A percentile compares a stretch with the other conserved stretches of the same genome.
Evolutionary conservation across 2,888 invertebrate genomes (phyloP).

Genomic region (Danaus chrysippus): DNA sequence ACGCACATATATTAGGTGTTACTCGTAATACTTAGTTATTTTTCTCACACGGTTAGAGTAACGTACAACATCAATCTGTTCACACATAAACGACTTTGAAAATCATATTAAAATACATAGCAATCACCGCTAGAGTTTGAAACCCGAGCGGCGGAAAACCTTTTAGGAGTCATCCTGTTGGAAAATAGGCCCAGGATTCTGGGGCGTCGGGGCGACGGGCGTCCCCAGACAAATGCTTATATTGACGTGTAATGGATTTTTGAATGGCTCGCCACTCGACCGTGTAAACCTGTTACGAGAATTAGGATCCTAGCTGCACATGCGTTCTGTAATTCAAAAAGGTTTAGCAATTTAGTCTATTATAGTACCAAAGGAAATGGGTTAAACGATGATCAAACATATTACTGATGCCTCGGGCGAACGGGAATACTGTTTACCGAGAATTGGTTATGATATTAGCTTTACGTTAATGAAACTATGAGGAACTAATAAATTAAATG

Average conservation of each 20-base stretch:
- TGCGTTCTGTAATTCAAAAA: conserved; percentile 47
- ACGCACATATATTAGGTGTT: no score
- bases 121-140: conserved; percentile 9
- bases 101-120: background rate
- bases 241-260: conserved; percentile 75
- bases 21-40: no score
- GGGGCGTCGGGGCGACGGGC: conserved; percentile 15
- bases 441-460: no score
- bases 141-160: conserved; percentile 21
- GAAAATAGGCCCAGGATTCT: conserved; percentile 28
- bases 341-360: conserved; percentile 16
- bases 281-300: conserved; percentile 41
- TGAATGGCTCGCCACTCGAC: conserved; percentile 54
- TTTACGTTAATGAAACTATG: background rate
- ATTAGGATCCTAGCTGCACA: conserved; percentile 36
- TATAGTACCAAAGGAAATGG: conserved; percentile 14
- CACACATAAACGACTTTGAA: background rate
- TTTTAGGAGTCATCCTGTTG: conserved; percentile 29
- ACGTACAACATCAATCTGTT: no score
- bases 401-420: no score
- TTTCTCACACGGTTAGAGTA: no score
- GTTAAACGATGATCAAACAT: no score
- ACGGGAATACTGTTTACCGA: no score
- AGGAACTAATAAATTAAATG: conserved; percentile 4
- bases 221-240: conserved; percentile 56